Evolutionary conservation across 2,888 invertebrate genomes (phyloP).

Genomic region (Trisateles emortualis): DNA sequence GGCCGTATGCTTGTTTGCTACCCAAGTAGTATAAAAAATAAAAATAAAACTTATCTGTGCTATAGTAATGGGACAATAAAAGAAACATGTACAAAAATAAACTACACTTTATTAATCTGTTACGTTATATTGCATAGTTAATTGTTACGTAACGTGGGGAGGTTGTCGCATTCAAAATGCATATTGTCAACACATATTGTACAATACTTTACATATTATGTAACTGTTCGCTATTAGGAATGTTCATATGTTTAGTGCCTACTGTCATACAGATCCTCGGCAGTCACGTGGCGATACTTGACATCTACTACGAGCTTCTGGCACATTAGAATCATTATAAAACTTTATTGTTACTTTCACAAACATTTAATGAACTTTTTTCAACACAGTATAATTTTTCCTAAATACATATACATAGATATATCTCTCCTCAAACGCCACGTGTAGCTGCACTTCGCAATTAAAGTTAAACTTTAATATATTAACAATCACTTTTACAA

Average conservation of each 20-base stretch:
- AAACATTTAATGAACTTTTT: too few species aligned
- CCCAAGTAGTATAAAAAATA: too few species aligned
- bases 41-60: background rate
- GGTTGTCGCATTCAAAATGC: conserved; percentile 23
- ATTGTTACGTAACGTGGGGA: conserved; percentile 7
- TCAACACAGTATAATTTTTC: too few species aligned
- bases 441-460: background rate
- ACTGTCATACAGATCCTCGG: background rate
- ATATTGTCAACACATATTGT: conserved; percentile 15
- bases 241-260: conserved; percentile 13
- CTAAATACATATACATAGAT: background rate
- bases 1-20: too few species aligned
- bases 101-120: conserved; percentile 26
- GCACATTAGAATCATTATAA: too few species aligned
- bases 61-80: background rate
- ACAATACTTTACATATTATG: conserved; percentile 17
- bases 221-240: conserved; percentile 25
- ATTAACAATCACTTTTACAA: conserved; percentile 13
- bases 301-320: background rate
- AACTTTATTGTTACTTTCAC: too few species aligned
- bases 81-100: conserved; percentile 20
- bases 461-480: conserved; percentile 11
- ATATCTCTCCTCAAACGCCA: background rate
- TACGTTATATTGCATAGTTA: conserved; percentile 21
- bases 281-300: background rate